Evolutionary conservation across 2,797 vertebrate species (phyloP), one percentile per base, ranked within the genome.

Genomic region (Sciaenops ocellatus): DNA sequence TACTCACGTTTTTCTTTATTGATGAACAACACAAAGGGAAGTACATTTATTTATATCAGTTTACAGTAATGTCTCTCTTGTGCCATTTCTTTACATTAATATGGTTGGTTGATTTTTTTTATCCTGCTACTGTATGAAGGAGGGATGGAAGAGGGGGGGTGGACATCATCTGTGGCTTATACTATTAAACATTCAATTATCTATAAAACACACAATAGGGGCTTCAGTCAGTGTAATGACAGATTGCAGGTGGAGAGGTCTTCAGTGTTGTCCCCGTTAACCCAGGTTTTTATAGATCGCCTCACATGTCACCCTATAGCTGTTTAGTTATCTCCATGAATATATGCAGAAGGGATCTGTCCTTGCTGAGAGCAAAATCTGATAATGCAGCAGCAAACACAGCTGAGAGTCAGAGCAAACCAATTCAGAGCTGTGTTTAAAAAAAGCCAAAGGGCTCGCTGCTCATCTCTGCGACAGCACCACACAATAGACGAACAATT

Each of bases 331-430:
- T 89, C 86, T 69, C 77, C 86, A 89, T 92, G 83, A 90, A 94
- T 93, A 92, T 93, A 94, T 94, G 92, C 92, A 94, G 86, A 92
- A 87, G 89, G 80, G 91, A 87, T 92, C 87, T 88, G 93, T 93
- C 92, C 93, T 94, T 92, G 91, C 93, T 93, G 88, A 92, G 90
- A 94, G 92, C 88, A 82, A 91, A 95, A 93, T 93, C 91, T 88
- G 93, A 94, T 94, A 94, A 95, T 92, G 88, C 89, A 90, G 91
- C 89, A 79, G 90, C 91, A 95, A 95, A 95, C 92, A 94, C 89
- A 92, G 86, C 90, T 88, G 84, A 91, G 88, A 86, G 88, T 87
- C 85, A 85, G 76, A 93, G 92, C 91, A 93, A 94, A 93, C 89
- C 88, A 87, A 87, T 86, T 76, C 81, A 84, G 82, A 72, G 84